phyloP scores from a whole-genome alignment of 2,797 vertebrate species.

The Rachycentron canadum region DNA sequence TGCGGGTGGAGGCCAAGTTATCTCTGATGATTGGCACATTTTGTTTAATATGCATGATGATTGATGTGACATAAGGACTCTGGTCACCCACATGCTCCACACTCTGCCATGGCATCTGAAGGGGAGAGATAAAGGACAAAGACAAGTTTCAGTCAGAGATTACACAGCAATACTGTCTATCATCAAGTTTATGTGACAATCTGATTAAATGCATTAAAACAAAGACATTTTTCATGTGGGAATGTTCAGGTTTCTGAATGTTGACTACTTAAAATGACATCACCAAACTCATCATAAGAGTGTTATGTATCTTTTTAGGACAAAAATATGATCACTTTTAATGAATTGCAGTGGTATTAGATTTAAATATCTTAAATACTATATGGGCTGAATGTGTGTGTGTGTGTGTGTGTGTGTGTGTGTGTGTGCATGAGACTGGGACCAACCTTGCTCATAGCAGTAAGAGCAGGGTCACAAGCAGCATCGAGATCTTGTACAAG shows the following conservation, averaged over 20 bases:
- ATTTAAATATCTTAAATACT: neutral
- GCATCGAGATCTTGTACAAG: constrained; percentile 97
- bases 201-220: constrained; percentile 24
- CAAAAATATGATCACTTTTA: neutral
- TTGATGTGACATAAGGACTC: constrained; percentile 98
- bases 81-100: constrained; percentile 99
- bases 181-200: neutral
- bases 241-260: neutral
- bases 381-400: constrained; percentile 12
- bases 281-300: constrained; percentile 1
- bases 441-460: constrained; percentile 98
- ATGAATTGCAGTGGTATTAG: neutral
- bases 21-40: constrained; percentile 98
- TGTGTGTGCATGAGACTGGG: neutral
- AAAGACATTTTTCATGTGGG: neutral
- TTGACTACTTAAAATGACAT: neutral
- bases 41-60: constrained; percentile 98
- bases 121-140: neutral
- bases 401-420: neutral
- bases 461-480: constrained; percentile 97
- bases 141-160: neutral
- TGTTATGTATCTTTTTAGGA: neutral
- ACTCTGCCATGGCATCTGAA: constrained; percentile 99
- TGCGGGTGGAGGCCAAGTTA: constrained; percentile 96
- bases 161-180: neutral